Percentiles rank a stretch among this genome's conserved stretches.
Conservation (phyloP, 2,113 vertebrate species). For the Cynocephalus volans region DNA sequence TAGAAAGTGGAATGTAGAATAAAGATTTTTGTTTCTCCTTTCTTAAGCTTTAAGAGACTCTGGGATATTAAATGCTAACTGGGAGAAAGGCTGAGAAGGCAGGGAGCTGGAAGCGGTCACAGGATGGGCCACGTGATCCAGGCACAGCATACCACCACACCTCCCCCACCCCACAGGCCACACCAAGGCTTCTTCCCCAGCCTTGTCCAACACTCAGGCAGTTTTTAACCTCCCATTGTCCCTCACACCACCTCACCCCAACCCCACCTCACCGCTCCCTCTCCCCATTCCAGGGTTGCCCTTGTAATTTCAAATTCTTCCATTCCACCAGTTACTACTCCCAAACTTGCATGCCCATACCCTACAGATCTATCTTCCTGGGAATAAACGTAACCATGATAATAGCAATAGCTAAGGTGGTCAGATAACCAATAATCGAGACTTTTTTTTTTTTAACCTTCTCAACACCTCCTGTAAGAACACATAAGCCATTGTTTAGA, state of each 20-base stretch:
- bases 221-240: background rate
- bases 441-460: background rate
- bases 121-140: background rate
- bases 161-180: background rate
- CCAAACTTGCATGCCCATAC: background rate
- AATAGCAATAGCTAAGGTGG: background rate
- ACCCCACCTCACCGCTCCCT: background rate
- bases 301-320: background rate
- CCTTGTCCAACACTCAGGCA: background rate
- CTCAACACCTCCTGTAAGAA: background rate
- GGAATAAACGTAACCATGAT: background rate
- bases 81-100: background rate
- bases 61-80: background rate
- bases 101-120: background rate
- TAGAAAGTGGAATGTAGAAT: background rate
- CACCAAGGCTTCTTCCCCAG: background rate
- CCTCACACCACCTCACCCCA: background rate
- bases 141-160: background rate
- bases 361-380: background rate
- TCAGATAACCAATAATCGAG: background rate
- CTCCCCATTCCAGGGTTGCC: background rate
- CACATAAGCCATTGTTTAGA: background rate
- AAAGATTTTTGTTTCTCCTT: background rate
- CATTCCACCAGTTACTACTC: background rate
- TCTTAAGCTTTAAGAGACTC: background rate